Evolutionary conservation across 1,140 invertebrate genomes (phyloP).

Genomic region (Marisa cornuarietis): DNA sequence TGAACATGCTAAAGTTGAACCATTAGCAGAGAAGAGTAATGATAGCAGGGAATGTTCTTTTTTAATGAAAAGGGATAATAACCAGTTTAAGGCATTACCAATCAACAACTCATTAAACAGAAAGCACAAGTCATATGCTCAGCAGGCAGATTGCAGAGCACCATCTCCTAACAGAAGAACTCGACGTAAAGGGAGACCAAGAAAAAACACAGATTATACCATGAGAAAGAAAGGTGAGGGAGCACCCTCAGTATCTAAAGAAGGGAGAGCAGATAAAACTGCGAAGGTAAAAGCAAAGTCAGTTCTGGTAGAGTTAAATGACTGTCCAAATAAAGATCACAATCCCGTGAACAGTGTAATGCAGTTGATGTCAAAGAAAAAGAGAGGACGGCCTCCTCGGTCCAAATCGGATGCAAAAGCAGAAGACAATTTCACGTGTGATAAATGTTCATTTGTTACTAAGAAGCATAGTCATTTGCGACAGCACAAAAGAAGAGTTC

Average conservation of each 20-base stretch:
- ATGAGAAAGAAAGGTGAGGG: neutral
- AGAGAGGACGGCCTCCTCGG: neutral
- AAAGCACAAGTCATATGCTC: no score
- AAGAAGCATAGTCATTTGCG: conserved; percentile 22
- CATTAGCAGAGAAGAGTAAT: no score
- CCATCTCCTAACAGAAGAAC: neutral
- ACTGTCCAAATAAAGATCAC: no score
- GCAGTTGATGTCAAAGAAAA: neutral
- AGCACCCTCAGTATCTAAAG: neutral
- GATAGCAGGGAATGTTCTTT: no score
- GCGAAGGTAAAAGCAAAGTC: neutral
- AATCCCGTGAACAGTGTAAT: no score
- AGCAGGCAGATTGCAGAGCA: no score
- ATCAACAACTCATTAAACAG: no score
- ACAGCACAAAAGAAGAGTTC: conserved; percentile 34
- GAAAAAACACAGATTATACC: conserved; percentile 8
- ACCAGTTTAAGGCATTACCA: no score
- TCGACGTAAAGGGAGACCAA: conserved; percentile 15
- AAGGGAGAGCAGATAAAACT: neutral
- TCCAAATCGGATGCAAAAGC: conserved; percentile 1
- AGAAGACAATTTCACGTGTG: conserved; percentile 20
- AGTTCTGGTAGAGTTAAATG: no score
- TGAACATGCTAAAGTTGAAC: no score
- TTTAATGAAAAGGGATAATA: no score
- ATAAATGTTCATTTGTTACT: conserved; percentile 26